These are phyloP conservation scores for Yponomeuta evonymella DNA, from an alignment of 2,888 invertebrate species.

Conservation along the genomic window DNA sequence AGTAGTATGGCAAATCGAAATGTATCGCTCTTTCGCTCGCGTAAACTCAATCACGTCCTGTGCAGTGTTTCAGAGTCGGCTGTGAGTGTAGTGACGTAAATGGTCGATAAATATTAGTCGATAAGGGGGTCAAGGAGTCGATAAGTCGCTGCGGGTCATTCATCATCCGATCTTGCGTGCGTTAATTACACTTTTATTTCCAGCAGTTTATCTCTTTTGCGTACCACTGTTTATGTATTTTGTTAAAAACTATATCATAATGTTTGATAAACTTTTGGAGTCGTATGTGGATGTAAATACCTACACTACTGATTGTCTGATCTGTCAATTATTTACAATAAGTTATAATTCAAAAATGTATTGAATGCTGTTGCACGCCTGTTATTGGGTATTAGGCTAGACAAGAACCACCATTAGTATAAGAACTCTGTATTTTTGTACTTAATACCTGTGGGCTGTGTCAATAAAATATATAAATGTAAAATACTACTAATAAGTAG, in stretches of 20 bases:
- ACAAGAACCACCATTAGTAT: too few relatives aligned
- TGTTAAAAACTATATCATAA: neutral
- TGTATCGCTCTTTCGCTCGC: too few relatives aligned
- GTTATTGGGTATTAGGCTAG: too few relatives aligned
- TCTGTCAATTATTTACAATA: too few relatives aligned
- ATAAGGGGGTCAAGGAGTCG: neutral
- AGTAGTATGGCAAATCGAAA: too few relatives aligned
- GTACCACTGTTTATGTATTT: neutral
- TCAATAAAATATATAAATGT: too few relatives aligned
- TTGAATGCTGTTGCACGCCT: too few relatives aligned
- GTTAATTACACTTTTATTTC: neutral
- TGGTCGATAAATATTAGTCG: conserved; percentile 6
- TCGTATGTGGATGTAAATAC: neutral
- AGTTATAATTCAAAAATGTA: too few relatives aligned
- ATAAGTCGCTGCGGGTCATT: neutral
- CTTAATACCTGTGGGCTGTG: too few relatives aligned
- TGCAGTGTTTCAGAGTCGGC: neutral
- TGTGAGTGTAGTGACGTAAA: conserved; percentile 4
- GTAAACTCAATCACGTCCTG: neutral
- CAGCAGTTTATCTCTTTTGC: neutral
- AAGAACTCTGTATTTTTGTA: too few relatives aligned
- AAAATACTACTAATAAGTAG: too few relatives aligned
- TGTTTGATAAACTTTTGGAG: neutral
- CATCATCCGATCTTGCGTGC: neutral
- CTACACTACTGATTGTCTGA: too few relatives aligned